Percentiles rank a stretch among this genome's conserved stretches.
phyloP scores from a whole-genome alignment of 2,113 vertebrate genomes.

The Corythoichthys intestinalis region DNA sequence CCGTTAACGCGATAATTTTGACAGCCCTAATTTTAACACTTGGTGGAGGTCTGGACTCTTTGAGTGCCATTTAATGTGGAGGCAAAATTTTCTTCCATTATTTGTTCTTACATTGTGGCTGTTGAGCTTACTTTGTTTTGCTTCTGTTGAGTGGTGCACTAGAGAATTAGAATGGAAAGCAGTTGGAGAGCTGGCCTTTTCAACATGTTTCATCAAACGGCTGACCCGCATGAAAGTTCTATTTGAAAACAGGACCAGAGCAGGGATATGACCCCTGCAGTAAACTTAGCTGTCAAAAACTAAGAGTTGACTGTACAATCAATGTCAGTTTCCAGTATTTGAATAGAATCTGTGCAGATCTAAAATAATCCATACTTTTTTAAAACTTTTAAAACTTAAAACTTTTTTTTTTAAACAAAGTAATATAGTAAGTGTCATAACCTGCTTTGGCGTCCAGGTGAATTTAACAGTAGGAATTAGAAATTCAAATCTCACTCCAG shows the following conservation, averaged over 20 bases:
- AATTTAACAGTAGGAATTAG: too few relatives aligned
- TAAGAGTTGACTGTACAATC: not conserved
- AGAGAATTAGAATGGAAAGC: not conserved
- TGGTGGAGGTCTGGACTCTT: not conserved
- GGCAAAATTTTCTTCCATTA: not conserved
- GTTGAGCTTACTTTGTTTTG: not conserved
- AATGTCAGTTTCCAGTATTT: not conserved
- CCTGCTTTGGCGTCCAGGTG: too few relatives aligned
- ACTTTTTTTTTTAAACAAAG: too few relatives aligned
- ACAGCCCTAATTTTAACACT: too few relatives aligned
- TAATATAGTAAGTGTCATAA: too few relatives aligned
- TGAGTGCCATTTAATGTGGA: not conserved
- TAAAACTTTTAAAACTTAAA: not conserved
- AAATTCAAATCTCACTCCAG: too few relatives aligned
- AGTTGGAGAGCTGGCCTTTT: conserved; percentile 11
- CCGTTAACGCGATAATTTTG: too few relatives aligned
- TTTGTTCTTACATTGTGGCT: not conserved
- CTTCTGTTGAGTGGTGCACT: not conserved
- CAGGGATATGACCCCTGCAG: conserved; percentile 6
- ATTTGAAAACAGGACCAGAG: not conserved
- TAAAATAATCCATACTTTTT: not conserved
- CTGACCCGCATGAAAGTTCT: conserved; percentile 11
- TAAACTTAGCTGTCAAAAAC: conserved; percentile 23
- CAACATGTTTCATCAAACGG: conserved; percentile 23
- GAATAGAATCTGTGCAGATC: not conserved